These are phyloP conservation scores for Mythimna albipuncta DNA, from an alignment of 2,888 invertebrate genomes.

Conservation along the genomic window DNA sequence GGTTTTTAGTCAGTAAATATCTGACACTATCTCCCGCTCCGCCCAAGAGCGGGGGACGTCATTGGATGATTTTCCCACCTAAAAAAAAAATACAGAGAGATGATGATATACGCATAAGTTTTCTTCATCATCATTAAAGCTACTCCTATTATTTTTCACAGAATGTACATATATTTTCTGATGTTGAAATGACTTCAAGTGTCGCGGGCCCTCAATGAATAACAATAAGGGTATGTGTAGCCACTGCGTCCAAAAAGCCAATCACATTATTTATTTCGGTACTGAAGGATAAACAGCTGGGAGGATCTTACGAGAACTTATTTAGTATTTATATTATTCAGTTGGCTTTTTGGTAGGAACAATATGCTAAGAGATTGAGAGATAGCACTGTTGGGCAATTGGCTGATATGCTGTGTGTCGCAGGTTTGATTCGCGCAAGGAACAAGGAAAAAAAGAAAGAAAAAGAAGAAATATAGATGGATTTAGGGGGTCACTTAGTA, in stretches of 20 bases:
- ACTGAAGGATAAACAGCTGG: conserved; percentile 35
- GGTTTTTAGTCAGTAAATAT: no score
- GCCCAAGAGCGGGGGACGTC: no score
- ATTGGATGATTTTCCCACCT: no score
- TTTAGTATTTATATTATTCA: conserved; percentile 48
- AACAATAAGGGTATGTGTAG: conserved; percentile 39
- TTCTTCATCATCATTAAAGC: no score
- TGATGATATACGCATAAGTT: no score
- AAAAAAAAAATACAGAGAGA: no score
- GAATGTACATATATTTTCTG: conserved; percentile 25
- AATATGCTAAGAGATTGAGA: neutral
- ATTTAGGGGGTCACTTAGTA: no score
- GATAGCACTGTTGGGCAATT: neutral
- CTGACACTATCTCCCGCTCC: no score
- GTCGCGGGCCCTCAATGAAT: conserved; percentile 43
- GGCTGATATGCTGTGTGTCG: no score
- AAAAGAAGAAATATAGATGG: no score
- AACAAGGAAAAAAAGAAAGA: no score
- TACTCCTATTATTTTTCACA: neutral
- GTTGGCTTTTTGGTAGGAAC: conserved; percentile 30
- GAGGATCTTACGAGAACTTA: conserved; percentile 6
- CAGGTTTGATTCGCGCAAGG: no score
- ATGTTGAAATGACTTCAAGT: conserved; percentile 17
- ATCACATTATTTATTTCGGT: conserved; percentile 49
- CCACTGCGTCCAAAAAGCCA: conserved; percentile 9